phyloP scores from a whole-genome alignment of 92 coral and sea anemone species.

The Ricordea florida region DNA sequence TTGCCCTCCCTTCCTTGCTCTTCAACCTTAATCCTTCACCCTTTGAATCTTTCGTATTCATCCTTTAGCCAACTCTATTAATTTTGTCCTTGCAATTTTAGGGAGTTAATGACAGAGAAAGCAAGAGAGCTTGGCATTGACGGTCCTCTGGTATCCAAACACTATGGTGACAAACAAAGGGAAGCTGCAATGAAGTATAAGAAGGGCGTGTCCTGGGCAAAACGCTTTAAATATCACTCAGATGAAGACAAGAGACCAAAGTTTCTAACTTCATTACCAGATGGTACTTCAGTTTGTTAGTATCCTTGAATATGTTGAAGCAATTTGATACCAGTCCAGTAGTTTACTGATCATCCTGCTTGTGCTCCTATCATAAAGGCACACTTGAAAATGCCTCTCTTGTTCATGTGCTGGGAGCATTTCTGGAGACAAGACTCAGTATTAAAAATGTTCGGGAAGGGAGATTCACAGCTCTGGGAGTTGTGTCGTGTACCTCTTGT shows the following conservation, averaged over 20 bases:
- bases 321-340: background rate
- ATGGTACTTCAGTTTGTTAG: slow-evolving; percentile 91
- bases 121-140: slow-evolving; percentile 81
- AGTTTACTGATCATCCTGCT: no score
- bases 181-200: slow-evolving; percentile 82
- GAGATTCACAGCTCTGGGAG: no score
- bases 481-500: no score
- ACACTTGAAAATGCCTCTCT: no score
- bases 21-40: no score
- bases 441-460: no score
- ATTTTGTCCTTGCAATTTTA: no score
- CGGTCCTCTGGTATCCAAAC: slow-evolving; percentile 76
- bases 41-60: no score
- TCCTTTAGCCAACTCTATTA: no score
- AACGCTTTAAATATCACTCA: slow-evolving; percentile 68
- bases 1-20: background rate
- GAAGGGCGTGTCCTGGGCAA: slow-evolving; percentile 91
- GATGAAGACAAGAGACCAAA: slow-evolving; percentile 79
- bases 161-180: slow-evolving; percentile 86
- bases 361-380: no score
- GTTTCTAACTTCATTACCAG: slow-evolving; percentile 82
- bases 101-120: slow-evolving; percentile 72
- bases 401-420: no score
- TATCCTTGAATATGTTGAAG: slow-evolving; percentile 56
- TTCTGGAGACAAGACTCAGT: no score